Evolutionary conservation across 2,888 invertebrate species (phyloP).

Genomic region (Lissonota sp.): DNA sequence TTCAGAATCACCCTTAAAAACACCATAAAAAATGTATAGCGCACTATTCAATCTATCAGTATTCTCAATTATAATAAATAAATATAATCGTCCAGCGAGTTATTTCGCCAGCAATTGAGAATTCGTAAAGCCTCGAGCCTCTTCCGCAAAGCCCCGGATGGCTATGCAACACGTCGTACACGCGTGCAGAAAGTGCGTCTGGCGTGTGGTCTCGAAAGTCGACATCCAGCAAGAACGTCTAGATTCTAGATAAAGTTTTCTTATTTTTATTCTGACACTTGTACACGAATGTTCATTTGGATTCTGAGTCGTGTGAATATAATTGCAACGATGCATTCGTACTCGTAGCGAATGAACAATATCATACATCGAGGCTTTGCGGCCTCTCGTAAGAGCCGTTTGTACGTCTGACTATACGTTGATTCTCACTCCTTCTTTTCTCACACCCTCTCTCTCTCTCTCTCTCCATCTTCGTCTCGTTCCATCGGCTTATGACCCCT

Average conservation of each 20-base stretch:
- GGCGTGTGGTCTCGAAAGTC: slow-evolving; percentile 66
- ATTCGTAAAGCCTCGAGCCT: background rate
- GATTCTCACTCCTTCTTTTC: slow-evolving; percentile 43
- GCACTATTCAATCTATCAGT: too few species aligned
- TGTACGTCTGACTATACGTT: slow-evolving; percentile 60
- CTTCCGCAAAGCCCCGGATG: slow-evolving; percentile 64
- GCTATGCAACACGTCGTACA: slow-evolving; percentile 72
- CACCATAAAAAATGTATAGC: too few species aligned
- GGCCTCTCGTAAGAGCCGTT: slow-evolving; percentile 45
- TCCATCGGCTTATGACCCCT: slow-evolving; percentile 4
- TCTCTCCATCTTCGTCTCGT: slow-evolving; percentile 22
- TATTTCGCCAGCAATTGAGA: background rate
- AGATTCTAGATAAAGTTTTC: slow-evolving; percentile 12
- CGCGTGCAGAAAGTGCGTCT: slow-evolving; percentile 69
- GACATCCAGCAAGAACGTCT: slow-evolving; percentile 19
- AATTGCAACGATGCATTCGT: slow-evolving; percentile 49
- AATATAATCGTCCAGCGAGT: too few species aligned
- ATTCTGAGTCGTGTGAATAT: slow-evolving; percentile 40
- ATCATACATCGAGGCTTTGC: slow-evolving; percentile 80
- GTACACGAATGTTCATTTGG: slow-evolving; percentile 51
- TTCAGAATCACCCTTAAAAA: too few species aligned
- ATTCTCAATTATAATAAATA: too few species aligned
- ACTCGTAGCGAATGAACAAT: slow-evolving; percentile 66
- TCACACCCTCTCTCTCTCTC: slow-evolving; percentile 26
- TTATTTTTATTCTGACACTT: slow-evolving; percentile 25